Evolutionary conservation across 2,888 invertebrate species (phyloP), one percentile per base, ranked within the genome.

Genomic region (Pyrgus malvae): DNA sequence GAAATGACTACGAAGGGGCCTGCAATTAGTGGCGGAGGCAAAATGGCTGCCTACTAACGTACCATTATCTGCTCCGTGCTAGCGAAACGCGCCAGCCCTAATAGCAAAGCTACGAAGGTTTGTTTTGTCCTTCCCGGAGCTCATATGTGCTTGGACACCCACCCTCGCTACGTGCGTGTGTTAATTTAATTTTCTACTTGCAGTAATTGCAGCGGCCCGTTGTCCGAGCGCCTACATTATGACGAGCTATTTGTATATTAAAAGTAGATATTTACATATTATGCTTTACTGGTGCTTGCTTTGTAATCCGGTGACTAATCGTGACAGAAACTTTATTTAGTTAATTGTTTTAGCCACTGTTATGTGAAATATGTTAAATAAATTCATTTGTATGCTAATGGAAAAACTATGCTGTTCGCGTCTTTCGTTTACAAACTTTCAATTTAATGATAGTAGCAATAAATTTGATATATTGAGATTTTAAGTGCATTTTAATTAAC

Each of bases 161-260:
- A 70, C 77, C 80, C 78, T 48, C 23, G 17, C 48, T 21, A 17
- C 12, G 84, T 83, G 85, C 84, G 88, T 88, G 83, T 85, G 84
- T 85, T 89, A 89, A 89, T 89, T 89, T 86, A 89, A 89, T 89
- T 89, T 88, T 87, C 86, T 80, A 82, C 81, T 85, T 70, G 83
- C 76, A 78, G 76, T 88, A 85, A 88, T 87, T 87, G 83, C 80
- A 78, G 75, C 70, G 69, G 31, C 54, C 46, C 46, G 46, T 46
- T 41, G 54, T 40, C 46, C 40, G 33, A 54, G 46, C 25, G 33
- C 17, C 17, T 40, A 46, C 29, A 54, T 54, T 54, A 40, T 54
- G 54, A 77, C 74, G 69, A 67, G 68, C 65, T 82, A 76, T 81
- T 83, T 78, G 78, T 79, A 77, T 68, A 74, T 68, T 63, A 67